phyloP scores from a whole-genome alignment of 2,888 invertebrate species.

The Drosophila meridionalis region DNA sequence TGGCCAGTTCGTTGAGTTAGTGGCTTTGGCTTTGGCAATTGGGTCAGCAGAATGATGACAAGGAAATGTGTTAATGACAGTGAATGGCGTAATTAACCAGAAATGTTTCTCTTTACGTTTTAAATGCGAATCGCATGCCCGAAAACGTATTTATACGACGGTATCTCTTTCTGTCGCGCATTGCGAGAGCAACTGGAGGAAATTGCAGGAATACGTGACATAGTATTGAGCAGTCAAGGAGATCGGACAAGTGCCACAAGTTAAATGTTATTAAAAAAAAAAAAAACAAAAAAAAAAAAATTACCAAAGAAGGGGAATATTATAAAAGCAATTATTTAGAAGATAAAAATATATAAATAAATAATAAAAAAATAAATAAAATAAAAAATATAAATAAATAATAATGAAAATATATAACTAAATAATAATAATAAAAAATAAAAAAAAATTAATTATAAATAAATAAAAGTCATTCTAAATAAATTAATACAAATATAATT shows the following conservation, averaged over 20 bases:
- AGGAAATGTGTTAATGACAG: constrained; percentile 78
- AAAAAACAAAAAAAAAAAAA: background rate
- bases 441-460: background rate
- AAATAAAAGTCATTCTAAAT: background rate
- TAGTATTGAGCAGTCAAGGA: background rate
- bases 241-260: background rate
- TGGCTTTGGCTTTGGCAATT: constrained; percentile 39
- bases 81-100: constrained; percentile 68
- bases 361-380: background rate
- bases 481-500: too few species aligned
- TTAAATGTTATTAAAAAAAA: background rate
- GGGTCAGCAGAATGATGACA: constrained; percentile 71
- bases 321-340: background rate
- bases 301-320: background rate
- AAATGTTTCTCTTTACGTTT: constrained; percentile 47
- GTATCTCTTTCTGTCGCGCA: constrained; percentile 19
- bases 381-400: background rate
- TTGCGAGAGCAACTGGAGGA: constrained; percentile 38
- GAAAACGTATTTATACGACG: constrained; percentile 30
- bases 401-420: background rate
- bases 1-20: constrained; percentile 11
- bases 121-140: constrained; percentile 44
- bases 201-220: constrained; percentile 49
- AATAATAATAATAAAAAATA: background rate
- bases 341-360: background rate